A percentile compares a stretch with the other conserved stretches of the same genome.
Conservation (phyloP, 2,888 invertebrate species). For the Crematogaster levior region DNA sequence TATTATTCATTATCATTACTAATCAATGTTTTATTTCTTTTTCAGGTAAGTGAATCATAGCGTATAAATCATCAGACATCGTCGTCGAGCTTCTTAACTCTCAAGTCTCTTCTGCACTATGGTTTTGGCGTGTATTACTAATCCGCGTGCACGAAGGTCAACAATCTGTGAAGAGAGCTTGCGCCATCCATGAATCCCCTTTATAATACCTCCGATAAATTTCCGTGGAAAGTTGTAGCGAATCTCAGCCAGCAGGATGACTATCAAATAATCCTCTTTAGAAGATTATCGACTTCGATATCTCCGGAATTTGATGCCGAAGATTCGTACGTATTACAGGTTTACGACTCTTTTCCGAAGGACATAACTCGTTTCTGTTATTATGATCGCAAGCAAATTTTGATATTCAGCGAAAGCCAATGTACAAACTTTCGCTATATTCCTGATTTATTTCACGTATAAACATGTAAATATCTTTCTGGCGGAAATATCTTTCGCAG, state of each 20-base stretch:
- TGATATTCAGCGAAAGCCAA: conserved; percentile 2
- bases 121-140: conserved; percentile 53
- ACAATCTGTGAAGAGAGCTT: conserved; percentile 61
- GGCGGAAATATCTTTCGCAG: neutral
- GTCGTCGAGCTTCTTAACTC: conserved; percentile 34
- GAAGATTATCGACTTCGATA: conserved; percentile 67
- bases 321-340: conserved; percentile 13
- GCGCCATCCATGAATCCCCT: conserved; percentile 63
- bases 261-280: conserved; percentile 65
- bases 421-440: conserved; percentile 2
- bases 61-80: neutral
- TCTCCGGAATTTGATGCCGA: conserved; percentile 40
- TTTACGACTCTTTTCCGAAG: conserved; percentile 34
- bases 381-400: conserved; percentile 16
- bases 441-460: conserved; percentile 6
- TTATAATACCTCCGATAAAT: conserved; percentile 65
- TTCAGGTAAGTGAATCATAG: conserved; percentile 43
- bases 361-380: conserved; percentile 24
- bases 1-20: neutral
- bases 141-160: conserved; percentile 59
- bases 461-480: neutral
- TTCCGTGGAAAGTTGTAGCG: conserved; percentile 53
- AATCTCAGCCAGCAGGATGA: conserved; percentile 51
- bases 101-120: conserved; percentile 34
- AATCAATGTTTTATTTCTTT: neutral